Conservation (phyloP, 2,888 invertebrate species). For the Odontocolon sp. region DNA sequence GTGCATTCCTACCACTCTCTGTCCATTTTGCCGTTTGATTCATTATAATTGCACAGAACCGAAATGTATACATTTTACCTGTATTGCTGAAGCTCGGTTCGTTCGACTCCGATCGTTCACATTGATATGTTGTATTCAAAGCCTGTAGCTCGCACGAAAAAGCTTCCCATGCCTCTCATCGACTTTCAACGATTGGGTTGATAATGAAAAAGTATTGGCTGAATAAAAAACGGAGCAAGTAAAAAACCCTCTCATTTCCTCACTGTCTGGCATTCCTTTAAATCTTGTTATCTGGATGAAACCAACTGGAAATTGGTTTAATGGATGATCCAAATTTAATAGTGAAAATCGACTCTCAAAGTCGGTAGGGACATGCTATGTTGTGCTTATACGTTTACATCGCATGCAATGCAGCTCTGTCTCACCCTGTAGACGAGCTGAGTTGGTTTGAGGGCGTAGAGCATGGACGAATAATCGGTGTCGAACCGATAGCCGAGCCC, state of each 20-base stretch:
- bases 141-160: too few species aligned
- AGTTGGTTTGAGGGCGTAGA: slow-evolving; percentile 1
- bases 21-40: slow-evolving; percentile 59
- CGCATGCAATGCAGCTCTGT: not conserved
- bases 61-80: slow-evolving; percentile 19
- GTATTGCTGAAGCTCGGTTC: not conserved
- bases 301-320: not conserved
- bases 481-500: slow-evolving; percentile 44
- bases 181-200: too few species aligned
- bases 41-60: slow-evolving; percentile 53
- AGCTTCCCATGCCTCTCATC: too few species aligned
- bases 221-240: too few species aligned
- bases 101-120: slow-evolving; percentile 11
- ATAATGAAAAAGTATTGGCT: too few species aligned
- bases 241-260: too few species aligned
- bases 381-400: not conserved
- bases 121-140: slow-evolving; percentile 7
- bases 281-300: not conserved
- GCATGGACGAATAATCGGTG: slow-evolving; percentile 51
- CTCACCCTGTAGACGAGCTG: not conserved
- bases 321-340: not conserved
- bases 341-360: not conserved
- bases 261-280: not conserved
- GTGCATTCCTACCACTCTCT: slow-evolving; percentile 46
- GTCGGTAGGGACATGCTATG: too few species aligned